Evolutionary conservation across 2,113 vertebrate genomes (phyloP).

Genomic region (Paratilapia polleni): DNA sequence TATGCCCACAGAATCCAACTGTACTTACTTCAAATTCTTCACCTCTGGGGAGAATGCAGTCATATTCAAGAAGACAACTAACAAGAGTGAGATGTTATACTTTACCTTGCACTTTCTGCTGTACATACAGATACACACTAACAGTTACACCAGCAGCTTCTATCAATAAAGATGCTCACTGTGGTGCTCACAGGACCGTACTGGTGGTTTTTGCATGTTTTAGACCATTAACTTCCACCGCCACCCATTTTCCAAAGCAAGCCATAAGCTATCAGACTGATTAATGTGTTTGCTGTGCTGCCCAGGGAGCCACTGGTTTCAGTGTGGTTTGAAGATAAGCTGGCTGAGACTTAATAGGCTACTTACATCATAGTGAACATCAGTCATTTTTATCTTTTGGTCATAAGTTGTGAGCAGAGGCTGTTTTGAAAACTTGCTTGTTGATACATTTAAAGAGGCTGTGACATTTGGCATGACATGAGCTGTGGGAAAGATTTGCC

Average conservation of each 20-base stretch:
- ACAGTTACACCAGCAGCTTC: slow-evolving; percentile 8
- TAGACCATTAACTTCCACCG: slow-evolving; percentile 54
- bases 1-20: slow-evolving; percentile 85
- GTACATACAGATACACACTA: background rate
- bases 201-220: slow-evolving; percentile 44
- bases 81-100: slow-evolving; percentile 83
- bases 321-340: slow-evolving; percentile 14
- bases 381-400: slow-evolving; percentile 15
- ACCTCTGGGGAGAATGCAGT: slow-evolving; percentile 88
- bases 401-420: background rate
- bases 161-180: slow-evolving; percentile 48
- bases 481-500: background rate
- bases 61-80: slow-evolving; percentile 89
- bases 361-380: background rate
- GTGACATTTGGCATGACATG: background rate
- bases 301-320: slow-evolving; percentile 19
- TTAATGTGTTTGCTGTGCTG: slow-evolving; percentile 52
- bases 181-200: slow-evolving; percentile 17
- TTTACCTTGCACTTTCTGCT: background rate
- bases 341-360: slow-evolving; percentile 2
- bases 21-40: slow-evolving; percentile 93
- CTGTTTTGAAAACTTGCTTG: background rate
- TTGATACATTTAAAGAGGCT: background rate
- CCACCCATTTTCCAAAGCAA: slow-evolving; percentile 48
- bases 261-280: slow-evolving; percentile 55